phyloP scores from a whole-genome alignment of 2,113 vertebrate genomes.

The Budorcas taxicolor region DNA sequence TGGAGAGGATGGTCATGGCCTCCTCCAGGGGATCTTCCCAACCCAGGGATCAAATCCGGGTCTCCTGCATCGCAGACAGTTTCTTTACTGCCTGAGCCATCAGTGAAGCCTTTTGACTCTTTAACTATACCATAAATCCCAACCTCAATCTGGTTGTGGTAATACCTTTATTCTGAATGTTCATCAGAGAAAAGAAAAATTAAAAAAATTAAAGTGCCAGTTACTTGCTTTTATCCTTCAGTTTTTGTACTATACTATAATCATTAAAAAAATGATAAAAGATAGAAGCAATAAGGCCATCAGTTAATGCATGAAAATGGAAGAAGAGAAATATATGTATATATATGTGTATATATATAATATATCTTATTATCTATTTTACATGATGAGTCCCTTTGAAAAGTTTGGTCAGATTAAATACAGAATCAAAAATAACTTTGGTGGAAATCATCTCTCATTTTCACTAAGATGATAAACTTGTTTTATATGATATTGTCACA shows the following conservation, averaged over 20 bases:
- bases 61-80: rapidly evolving
- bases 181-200: background rate
- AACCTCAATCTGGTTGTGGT: background rate
- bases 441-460: background rate
- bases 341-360: background rate
- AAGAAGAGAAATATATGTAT: background rate
- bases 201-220: background rate
- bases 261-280: background rate
- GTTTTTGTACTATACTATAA: background rate
- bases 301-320: background rate
- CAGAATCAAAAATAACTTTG: background rate
- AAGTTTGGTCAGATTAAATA: background rate
- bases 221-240: background rate
- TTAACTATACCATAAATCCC: background rate
- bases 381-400: background rate
- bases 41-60: rapidly evolving
- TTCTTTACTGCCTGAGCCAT: background rate
- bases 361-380: background rate
- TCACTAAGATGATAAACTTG: background rate
- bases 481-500: background rate
- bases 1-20: background rate
- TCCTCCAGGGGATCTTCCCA: background rate
- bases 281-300: background rate
- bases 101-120: background rate
- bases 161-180: background rate